phyloP scores from a whole-genome alignment of 2,797 vertebrate genomes.

The Lerista edwardsae region DNA sequence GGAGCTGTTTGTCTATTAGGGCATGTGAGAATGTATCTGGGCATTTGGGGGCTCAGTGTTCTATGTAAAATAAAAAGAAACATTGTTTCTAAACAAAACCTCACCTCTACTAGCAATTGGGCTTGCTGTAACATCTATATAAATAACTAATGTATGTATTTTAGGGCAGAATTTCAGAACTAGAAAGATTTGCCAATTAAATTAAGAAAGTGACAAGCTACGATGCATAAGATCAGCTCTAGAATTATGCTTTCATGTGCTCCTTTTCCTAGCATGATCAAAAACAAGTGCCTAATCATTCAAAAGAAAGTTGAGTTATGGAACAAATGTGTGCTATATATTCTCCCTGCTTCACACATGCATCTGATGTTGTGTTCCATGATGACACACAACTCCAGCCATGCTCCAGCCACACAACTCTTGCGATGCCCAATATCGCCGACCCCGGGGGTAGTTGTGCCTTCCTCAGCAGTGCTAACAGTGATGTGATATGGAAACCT shows the following conservation, averaged over 20 bases:
- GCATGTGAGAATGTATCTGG: neutral
- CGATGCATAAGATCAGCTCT: fast-evolving
- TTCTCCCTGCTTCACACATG: neutral
- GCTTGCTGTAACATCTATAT: neutral
- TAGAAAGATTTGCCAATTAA: neutral
- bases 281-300: neutral
- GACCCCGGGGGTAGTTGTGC: no score
- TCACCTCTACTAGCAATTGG: neutral
- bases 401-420: no score
- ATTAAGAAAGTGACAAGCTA: neutral
- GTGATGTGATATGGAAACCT: neutral
- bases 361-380: no score
- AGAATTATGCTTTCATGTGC: neutral
- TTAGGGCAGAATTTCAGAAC: neutral
- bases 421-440: no score
- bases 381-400: no score
- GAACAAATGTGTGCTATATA: neutral
- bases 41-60: neutral
- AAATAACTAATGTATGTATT: neutral
- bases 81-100: neutral
- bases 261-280: neutral
- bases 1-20: neutral
- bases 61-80: neutral
- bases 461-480: no score
- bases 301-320: neutral